Conservation (phyloP, 2,888 invertebrate species). For the Eupithecia abbreviata region DNA sequence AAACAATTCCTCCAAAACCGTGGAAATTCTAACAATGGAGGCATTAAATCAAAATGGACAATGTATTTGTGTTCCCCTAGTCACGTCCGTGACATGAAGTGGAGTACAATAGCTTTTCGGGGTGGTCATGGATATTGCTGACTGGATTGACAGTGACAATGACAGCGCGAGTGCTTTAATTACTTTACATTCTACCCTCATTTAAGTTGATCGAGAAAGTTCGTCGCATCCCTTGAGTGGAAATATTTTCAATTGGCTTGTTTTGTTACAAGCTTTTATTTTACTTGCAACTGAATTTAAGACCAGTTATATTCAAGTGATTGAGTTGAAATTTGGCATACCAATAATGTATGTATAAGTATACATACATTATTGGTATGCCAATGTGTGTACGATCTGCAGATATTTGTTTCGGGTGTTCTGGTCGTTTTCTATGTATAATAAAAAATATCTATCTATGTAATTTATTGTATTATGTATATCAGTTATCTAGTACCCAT, state of each 20-base stretch:
- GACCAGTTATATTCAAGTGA: no score
- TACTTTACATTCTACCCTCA: conserved; percentile 49
- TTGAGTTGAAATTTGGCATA: no score
- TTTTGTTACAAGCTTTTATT: neutral
- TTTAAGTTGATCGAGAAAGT: conserved; percentile 34
- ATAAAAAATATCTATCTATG: no score
- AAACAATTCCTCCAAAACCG: conserved; percentile 37
- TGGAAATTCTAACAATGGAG: conserved; percentile 59
- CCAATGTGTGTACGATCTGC: no score
- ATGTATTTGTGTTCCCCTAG: conserved; percentile 66
- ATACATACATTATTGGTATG: no score
- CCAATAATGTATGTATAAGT: no score
- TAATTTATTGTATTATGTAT: no score
- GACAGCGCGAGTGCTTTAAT: conserved; percentile 70
- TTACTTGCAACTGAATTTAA: no score
- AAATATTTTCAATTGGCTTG: neutral
- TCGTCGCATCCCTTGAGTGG: neutral
- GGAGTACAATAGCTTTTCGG: conserved; percentile 68
- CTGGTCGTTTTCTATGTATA: no score
- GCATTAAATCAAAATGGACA: conserved; percentile 66
- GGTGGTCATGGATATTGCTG: conserved; percentile 70
- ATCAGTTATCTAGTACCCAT: no score
- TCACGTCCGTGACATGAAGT: conserved; percentile 71
- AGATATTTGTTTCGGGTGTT: no score
- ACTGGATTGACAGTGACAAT: conserved; percentile 54